Conservation (phyloP, 1,140 invertebrate species). For the Adelges cooleyi region DNA sequence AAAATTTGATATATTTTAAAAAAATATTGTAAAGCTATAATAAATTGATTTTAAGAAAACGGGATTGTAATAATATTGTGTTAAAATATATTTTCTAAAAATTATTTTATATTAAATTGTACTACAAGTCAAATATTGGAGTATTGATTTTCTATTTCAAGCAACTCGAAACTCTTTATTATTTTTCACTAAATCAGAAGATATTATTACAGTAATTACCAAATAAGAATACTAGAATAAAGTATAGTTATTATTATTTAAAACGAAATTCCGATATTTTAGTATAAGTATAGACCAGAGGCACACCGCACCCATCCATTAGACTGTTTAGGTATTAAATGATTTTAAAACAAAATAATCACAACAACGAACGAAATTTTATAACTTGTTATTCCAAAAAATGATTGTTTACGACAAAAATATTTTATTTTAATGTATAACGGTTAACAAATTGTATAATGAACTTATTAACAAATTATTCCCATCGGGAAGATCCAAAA, state of each 20-base stretch:
- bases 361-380: no score
- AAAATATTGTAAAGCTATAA: no score
- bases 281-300: not conserved
- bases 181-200: not conserved
- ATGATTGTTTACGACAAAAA: constrained; percentile 26
- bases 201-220: not conserved
- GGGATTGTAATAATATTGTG: no score
- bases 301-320: not conserved
- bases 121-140: no score
- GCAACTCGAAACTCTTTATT: not conserved
- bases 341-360: not conserved
- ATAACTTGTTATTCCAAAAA: not conserved
- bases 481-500: constrained; percentile 23
- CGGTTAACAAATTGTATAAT: constrained; percentile 27
- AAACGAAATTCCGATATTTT: not conserved
- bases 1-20: no score
- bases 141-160: no score
- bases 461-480: constrained; percentile 26
- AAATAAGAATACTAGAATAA: not conserved
- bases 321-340: no score
- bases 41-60: no score
- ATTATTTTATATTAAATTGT: no score
- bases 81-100: no score
- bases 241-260: not conserved
- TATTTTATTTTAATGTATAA: constrained; percentile 25